Base-by-base conservation (phyloP, 1,140 invertebrate genomes). In the Drosophila ogumai region DNA sequence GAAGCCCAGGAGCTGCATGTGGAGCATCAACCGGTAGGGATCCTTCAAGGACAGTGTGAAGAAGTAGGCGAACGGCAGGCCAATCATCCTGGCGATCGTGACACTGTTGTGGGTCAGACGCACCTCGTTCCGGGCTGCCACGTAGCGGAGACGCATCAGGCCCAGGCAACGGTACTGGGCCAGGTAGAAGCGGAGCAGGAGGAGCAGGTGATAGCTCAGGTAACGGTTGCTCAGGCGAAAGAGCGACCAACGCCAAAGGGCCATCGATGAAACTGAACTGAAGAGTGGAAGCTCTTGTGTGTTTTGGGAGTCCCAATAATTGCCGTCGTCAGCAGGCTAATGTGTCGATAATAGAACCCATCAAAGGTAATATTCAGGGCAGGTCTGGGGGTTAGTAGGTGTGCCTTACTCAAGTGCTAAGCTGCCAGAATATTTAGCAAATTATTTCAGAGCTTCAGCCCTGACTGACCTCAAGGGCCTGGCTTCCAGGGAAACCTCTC, bases 121-220 rank as follows among this genome's bases (percentile, higher is more conserved):
- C 41, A 81, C 60, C 28, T 47, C 41, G 22, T 78, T 81, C 0
- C 47, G 43, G 8, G 1, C 22, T 1, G 49, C 17, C 52, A 63
- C 57, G 31, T 78, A 82, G 9, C 67, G 79, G 10, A 81, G 22
- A 0, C 79, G 79, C 46, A 81, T 64, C 41, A 81, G 47, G 0
- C 79, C 79, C 32, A 81, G 38, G 41, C 67, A 60, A 9, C 68
- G 73, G 17, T 74, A 82, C 55, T 78, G 75, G 13, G 47, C 58
- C 68, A 68, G 41, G 31, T 82, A 79, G 47, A 82, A 82, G n/a
- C 79, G 79, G 47, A 81, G 58, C 79, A 81, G 47, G 13, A 82
- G 40, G 40, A 82, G 32, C 9, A 50, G 68, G 38, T 82, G 80
- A 10, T 41, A 25, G 25, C 80, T 82, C 10, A 82, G 81, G 54